phyloP scores from a whole-genome alignment of 1,140 invertebrate species.

The Saxidomus purpurata region DNA sequence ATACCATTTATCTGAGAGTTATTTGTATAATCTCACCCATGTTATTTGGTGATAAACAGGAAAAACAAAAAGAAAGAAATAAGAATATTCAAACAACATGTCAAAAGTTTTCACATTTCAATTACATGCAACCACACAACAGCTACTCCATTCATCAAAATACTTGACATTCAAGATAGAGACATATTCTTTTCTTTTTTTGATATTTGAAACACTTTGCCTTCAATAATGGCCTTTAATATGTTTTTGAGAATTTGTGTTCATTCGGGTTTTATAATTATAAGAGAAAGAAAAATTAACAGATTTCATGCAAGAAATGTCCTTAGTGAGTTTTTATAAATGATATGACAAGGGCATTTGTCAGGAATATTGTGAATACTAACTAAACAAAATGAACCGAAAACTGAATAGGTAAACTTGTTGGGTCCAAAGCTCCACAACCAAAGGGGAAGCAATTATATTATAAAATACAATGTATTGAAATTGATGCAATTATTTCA shows the following conservation, averaged over 20 bases:
- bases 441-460: background rate
- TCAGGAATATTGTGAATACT: background rate
- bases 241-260: no score
- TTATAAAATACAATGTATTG: background rate
- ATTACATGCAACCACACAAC: background rate
- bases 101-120: slow-evolving; percentile 29
- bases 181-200: background rate
- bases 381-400: background rate
- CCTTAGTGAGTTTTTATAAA: no score
- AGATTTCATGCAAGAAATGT: no score
- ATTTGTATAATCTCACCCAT: background rate
- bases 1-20: slow-evolving; percentile 7
- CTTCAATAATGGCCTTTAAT: no score
- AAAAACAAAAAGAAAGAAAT: slow-evolving; percentile 43
- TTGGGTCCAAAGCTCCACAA: slow-evolving; percentile 25
- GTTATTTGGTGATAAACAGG: background rate
- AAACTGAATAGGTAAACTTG: background rate
- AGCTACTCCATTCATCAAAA: background rate
- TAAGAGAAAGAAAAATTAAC: no score
- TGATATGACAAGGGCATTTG: no score
- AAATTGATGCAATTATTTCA: no score
- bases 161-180: background rate
- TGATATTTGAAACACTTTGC: no score
- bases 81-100: slow-evolving; percentile 36
- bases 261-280: no score